Percentiles rank a stretch among this genome's conserved stretches.
These are phyloP conservation scores for Gnathonemus echidnorhynchus DNA, from an alignment of 2,113 vertebrate genomes.

Conservation along the genomic window DNA sequence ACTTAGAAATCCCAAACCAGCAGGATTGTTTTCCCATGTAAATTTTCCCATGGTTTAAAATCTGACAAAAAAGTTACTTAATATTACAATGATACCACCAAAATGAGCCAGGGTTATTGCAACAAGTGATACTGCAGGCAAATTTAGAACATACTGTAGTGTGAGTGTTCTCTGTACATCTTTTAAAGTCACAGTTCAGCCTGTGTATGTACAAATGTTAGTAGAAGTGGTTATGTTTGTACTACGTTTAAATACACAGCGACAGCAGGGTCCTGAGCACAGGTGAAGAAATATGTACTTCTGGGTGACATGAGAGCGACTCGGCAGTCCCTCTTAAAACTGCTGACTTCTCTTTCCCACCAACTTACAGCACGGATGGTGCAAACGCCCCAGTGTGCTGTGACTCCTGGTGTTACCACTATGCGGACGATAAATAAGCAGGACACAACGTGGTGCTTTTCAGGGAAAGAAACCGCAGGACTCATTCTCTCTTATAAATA, in stretches of 20 bases:
- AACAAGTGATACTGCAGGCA: not conserved
- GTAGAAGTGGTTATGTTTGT: not conserved
- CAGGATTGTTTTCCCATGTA: not conserved
- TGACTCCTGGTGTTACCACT: not conserved
- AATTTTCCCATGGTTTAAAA: not conserved
- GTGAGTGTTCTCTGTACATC: not conserved
- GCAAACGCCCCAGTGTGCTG: not conserved
- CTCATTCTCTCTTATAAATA: slow-evolving; percentile 55
- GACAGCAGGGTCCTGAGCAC: not conserved
- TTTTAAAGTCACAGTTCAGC: not conserved
- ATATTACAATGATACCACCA: not conserved
- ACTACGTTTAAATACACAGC: not conserved
- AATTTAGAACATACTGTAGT: not conserved
- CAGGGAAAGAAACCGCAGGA: slow-evolving; percentile 19
- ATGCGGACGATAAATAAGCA: not conserved
- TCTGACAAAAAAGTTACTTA: not conserved
- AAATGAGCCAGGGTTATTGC: not conserved
- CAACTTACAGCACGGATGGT: not conserved
- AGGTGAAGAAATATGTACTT: not conserved
- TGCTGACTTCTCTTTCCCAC: not conserved
- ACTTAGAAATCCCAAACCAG: not conserved
- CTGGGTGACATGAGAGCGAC: not conserved
- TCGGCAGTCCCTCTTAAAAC: not conserved
- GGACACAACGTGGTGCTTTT: not conserved
- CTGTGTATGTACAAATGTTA: not conserved